A percentile compares a stretch with the other conserved stretches of the same genome.
Evolutionary conservation across 2,113 vertebrate species (phyloP).

Genomic region (Lasiurus borealis): DNA sequence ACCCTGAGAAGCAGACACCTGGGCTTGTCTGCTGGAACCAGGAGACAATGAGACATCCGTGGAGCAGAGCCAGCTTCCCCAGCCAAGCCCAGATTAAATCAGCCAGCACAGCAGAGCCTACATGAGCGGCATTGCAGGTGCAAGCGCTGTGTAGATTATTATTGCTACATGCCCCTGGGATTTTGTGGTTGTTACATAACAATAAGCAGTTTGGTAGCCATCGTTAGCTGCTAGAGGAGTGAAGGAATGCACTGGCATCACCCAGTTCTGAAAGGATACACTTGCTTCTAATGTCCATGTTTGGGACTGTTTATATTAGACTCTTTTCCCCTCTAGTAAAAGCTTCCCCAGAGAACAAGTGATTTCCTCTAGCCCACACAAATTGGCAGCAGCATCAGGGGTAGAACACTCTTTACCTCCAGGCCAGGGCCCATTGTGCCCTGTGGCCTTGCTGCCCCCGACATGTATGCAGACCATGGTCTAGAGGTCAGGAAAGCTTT

Average conservation of each 20-base stretch:
- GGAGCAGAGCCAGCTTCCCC: background rate
- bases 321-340: background rate
- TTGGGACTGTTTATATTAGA: background rate
- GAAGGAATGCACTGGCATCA: background rate
- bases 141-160: background rate
- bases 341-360: background rate
- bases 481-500: conserved; percentile 7
- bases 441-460: fast-evolving
- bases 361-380: background rate
- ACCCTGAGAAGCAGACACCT: background rate
- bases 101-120: background rate
- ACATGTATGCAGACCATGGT: background rate
- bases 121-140: background rate
- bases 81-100: background rate
- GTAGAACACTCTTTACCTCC: background rate
- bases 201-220: background rate
- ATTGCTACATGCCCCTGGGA: background rate
- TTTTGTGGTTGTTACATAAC: background rate
- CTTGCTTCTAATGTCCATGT: background rate
- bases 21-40: background rate
- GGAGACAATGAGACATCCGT: background rate
- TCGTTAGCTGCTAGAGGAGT: background rate
- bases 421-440: background rate
- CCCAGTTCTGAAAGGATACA: background rate
- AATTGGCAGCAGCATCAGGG: background rate